Evolutionary conservation across 2,888 invertebrate species (phyloP).

Genomic region (Ormyrus nitidulus): DNA sequence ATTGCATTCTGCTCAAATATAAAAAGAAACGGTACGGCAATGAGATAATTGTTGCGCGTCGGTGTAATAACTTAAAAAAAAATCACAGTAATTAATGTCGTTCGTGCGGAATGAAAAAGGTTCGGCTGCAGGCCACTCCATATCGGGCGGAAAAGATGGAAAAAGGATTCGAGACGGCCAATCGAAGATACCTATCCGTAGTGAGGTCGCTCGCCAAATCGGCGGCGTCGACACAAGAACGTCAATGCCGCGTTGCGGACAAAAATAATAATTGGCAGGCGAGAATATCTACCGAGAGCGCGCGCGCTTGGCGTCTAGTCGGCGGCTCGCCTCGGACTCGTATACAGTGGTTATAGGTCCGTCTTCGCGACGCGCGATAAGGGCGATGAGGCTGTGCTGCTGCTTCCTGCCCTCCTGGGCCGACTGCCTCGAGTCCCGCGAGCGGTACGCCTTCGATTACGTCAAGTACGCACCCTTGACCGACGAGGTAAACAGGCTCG

Average conservation of each 20-base stretch:
- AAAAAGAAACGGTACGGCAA: too few species aligned
- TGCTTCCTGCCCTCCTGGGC: background rate
- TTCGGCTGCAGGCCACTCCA: too few species aligned
- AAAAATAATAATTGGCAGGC: slow-evolving; percentile 67
- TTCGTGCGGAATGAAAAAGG: too few species aligned
- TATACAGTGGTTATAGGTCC: background rate
- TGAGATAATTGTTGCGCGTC: too few species aligned
- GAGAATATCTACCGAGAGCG: background rate
- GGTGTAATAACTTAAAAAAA: too few species aligned
- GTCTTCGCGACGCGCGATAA: background rate
- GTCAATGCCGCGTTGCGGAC: slow-evolving; percentile 65
- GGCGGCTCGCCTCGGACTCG: background rate
- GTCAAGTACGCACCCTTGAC: slow-evolving; percentile 66
- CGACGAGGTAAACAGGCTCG: slow-evolving; percentile 63
- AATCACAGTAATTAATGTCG: too few species aligned
- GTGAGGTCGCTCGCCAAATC: background rate
- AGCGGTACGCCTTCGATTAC: slow-evolving; percentile 63
- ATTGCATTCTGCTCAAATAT: too few species aligned
- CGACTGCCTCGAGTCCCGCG: background rate
- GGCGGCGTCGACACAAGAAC: slow-evolving; percentile 54
- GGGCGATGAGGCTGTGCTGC: slow-evolving; percentile 5
- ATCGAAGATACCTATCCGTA: background rate
- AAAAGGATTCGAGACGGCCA: too few species aligned
- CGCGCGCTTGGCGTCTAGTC: background rate
- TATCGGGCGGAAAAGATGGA: too few species aligned